These are phyloP conservation scores for Urophycis tenuis DNA, from an alignment of 2,797 vertebrate species.

Conservation along the genomic window DNA sequence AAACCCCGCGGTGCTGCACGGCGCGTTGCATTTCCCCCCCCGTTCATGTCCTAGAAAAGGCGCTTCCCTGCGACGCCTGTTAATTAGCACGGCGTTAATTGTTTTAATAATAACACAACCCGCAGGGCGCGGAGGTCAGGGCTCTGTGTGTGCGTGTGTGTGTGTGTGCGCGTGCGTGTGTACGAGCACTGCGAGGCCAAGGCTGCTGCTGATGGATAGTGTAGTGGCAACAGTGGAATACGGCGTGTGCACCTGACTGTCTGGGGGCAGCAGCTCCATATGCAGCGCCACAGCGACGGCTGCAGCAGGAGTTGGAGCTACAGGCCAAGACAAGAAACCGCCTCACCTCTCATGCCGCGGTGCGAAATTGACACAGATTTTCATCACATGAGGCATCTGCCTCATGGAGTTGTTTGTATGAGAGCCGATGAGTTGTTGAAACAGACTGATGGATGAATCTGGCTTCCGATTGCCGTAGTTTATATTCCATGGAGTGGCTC, in stretches of 20 bases:
- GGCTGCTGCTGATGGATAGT: background rate
- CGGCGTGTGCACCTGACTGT: background rate
- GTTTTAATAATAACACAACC: constrained; percentile 41
- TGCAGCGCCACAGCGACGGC: background rate
- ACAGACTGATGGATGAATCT: constrained; percentile 10
- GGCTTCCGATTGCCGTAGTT: constrained; percentile 38
- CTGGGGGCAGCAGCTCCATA: background rate
- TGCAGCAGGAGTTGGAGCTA: background rate
- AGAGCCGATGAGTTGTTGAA: constrained; percentile 21
- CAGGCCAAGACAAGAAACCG: background rate
- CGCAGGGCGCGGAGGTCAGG: constrained; percentile 31
- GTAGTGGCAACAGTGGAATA: background rate
- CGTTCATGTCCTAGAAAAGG: constrained; percentile 28
- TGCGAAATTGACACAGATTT: background rate
- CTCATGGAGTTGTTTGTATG: constrained; percentile 5
- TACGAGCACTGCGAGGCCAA: background rate
- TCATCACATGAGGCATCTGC: background rate
- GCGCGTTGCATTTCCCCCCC: background rate
- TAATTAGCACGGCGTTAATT: constrained; percentile 54
- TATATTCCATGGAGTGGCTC: constrained; percentile 45
- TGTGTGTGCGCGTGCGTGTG: background rate
- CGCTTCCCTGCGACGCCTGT: constrained; percentile 27
- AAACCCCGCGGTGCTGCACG: background rate
- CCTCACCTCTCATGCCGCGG: background rate
- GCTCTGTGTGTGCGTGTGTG: background rate